Evolutionary conservation across 1,140 invertebrate genomes (phyloP).

Genomic region (Atta texana): DNA sequence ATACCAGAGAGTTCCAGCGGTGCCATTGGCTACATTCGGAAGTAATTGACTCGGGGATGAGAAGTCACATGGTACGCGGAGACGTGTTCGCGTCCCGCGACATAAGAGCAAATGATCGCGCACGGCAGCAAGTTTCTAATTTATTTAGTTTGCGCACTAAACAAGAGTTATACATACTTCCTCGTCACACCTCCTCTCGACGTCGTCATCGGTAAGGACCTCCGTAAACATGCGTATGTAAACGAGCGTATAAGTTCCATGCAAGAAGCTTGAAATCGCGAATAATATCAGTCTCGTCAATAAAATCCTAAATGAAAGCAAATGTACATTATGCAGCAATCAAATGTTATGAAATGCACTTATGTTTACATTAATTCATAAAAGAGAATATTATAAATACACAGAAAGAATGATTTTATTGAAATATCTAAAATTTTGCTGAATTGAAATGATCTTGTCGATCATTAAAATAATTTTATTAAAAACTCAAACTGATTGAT

Average conservation of each 20-base stretch:
- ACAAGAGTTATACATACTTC: conserved; percentile 35
- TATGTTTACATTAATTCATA: background rate
- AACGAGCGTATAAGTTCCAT: background rate
- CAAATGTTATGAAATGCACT: conserved; percentile 7
- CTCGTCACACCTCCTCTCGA: conserved; percentile 12
- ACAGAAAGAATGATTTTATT: no score
- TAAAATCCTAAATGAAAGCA: conserved; percentile 19
- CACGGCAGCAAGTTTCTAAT: conserved; percentile 69
- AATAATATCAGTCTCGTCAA: conserved; percentile 17
- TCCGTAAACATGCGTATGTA: conserved; percentile 25
- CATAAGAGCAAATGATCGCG: conserved; percentile 62
- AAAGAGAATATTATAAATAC: background rate
- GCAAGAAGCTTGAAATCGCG: conserved; percentile 18
- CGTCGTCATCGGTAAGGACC: background rate
- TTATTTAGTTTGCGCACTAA: conserved; percentile 65
- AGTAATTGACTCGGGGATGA: conserved; percentile 65
- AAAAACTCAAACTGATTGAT: no score
- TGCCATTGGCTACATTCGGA: conserved; percentile 51
- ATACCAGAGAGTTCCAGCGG: background rate
- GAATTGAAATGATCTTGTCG: no score
- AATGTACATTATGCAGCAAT: background rate
- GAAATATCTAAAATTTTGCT: no score
- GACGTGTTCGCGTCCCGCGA: conserved; percentile 38
- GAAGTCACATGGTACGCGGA: conserved; percentile 54
- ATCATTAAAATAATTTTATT: no score